These are phyloP conservation scores for Acanthiza pusilla DNA, from an alignment of 2,797 vertebrate genomes.

Conservation along the genomic window DNA sequence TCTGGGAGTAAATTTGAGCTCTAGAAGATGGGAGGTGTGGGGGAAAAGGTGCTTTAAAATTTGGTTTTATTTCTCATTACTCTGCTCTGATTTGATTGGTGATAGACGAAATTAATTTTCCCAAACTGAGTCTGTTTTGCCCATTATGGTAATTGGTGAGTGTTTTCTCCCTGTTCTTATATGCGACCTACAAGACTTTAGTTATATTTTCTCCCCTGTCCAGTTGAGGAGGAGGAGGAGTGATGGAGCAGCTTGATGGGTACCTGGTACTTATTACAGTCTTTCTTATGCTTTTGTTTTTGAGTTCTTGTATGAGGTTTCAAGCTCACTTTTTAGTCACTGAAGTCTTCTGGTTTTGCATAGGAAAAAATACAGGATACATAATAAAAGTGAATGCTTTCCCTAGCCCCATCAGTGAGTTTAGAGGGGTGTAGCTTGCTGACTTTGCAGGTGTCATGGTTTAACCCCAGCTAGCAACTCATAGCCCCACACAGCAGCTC, in stretches of 20 bases:
- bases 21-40: fast-evolving
- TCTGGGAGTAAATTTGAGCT: fast-evolving
- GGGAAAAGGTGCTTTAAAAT: background rate
- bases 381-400: background rate
- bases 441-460: background rate
- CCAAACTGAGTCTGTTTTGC: background rate
- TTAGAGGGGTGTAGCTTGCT: background rate
- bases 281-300: background rate
- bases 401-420: fast-evolving
- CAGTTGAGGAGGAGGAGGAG: background rate
- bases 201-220: background rate
- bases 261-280: fast-evolving
- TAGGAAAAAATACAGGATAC: background rate
- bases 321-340: background rate
- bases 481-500: background rate
- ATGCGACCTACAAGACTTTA: background rate
- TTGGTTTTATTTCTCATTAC: background rate
- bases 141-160: background rate
- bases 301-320: background rate
- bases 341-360: background rate
- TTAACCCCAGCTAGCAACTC: background rate
- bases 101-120: background rate
- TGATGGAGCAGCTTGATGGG: background rate
- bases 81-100: background rate
- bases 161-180: background rate